phyloP scores from a whole-genome alignment of 2,888 invertebrate species.

The Chrysolina haemoptera region DNA sequence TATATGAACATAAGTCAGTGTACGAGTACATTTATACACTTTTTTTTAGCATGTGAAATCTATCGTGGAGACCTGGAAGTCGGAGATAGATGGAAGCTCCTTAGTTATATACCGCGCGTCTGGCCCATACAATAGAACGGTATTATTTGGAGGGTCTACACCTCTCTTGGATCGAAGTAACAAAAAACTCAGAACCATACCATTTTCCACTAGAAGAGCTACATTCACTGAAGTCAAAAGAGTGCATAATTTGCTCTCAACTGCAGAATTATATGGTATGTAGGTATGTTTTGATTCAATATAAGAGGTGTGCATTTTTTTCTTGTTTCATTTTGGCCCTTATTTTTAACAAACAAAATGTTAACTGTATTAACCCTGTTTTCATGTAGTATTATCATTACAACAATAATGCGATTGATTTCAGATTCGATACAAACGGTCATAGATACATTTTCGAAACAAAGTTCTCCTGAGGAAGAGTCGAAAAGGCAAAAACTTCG shows the following conservation, averaged over 20 bases:
- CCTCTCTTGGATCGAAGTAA: slow-evolving; percentile 79
- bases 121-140: slow-evolving; percentile 79
- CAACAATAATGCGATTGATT: slow-evolving; percentile 48
- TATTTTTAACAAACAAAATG: no score
- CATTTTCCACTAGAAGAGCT: slow-evolving; percentile 87
- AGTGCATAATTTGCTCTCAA: slow-evolving; percentile 79
- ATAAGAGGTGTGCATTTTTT: neutral
- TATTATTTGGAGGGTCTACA: slow-evolving; percentile 82
- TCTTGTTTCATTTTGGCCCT: neutral
- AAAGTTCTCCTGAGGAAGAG: slow-evolving; percentile 57
- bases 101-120: slow-evolving; percentile 84
- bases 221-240: slow-evolving; percentile 86
- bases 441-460: slow-evolving; percentile 56
- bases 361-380: no score
- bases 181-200: slow-evolving; percentile 78
- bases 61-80: slow-evolving; percentile 79
- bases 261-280: slow-evolving; percentile 79
- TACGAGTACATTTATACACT: no score
- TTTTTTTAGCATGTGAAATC: slow-evolving; percentile 81
- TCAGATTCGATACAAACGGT: slow-evolving; percentile 72
- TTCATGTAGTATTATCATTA: no score
- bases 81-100: slow-evolving; percentile 78
- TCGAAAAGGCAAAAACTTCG: slow-evolving; percentile 58
- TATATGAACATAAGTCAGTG: no score
- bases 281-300: slow-evolving; percentile 28